Evolutionary conservation across 1,140 invertebrate genomes (phyloP).

Genomic region (Bombus sylvicola): DNA sequence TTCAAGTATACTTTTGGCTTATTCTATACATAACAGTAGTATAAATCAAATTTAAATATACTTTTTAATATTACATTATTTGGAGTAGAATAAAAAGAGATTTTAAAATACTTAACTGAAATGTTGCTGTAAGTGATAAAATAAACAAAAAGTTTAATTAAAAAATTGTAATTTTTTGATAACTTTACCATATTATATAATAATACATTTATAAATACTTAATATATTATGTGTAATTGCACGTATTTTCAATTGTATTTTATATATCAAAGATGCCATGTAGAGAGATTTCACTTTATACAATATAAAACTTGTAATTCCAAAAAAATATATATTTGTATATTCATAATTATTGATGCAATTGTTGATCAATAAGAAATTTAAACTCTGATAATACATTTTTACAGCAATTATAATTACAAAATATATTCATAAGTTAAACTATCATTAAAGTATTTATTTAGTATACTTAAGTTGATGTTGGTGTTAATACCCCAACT

Average conservation of each 20-base stretch:
- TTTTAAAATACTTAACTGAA: not conserved
- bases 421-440: slow-evolving; percentile 23
- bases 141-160: not conserved
- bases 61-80: not conserved
- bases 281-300: slow-evolving; percentile 4
- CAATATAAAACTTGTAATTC: slow-evolving; percentile 39
- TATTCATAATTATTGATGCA: slow-evolving; percentile 23
- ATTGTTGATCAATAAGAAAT: not conserved
- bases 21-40: not conserved
- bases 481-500: slow-evolving; percentile 40
- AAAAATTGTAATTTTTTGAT: not conserved
- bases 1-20: not conserved
- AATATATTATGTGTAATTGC: slow-evolving; percentile 17
- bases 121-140: not conserved
- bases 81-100: not conserved
- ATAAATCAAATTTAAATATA: not conserved
- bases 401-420: slow-evolving; percentile 19
- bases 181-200: not conserved
- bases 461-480: slow-evolving; percentile 42
- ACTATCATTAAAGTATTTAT: slow-evolving; percentile 6
- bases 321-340: slow-evolving; percentile 46
- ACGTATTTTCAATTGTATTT: slow-evolving; percentile 11
- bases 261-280: slow-evolving; percentile 12
- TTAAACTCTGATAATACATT: slow-evolving; percentile 20
- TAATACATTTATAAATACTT: slow-evolving; percentile 1